Evolutionary conservation across 1,140 invertebrate genomes (phyloP), one percentile per base, ranked within the genome.

Genomic region (Globodera ellingtonae): DNA sequence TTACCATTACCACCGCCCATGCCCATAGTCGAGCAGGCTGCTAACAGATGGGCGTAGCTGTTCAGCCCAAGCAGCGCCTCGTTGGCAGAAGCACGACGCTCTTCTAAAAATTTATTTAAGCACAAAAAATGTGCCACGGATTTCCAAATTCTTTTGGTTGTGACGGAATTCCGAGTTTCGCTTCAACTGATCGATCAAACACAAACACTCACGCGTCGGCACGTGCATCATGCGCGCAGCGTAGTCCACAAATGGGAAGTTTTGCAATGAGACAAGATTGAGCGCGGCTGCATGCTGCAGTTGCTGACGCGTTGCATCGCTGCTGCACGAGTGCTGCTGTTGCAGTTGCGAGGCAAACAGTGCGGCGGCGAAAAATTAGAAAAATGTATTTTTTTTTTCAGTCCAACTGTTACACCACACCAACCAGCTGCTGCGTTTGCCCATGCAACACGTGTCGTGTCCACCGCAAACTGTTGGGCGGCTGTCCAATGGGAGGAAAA

Each of bases 21-120:
- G 9, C 83, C 83, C 79, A 84, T 82, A 48, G 83, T 84, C 10
- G 83, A 84, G 75, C 81, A 84, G 46, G 83, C 84, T n/a, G 84
- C 83, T 69, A 84, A 72, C 52, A 85, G 69, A 47, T 85, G 84
- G 21, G 84, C 84, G 78, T 87, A 85, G 18, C 84, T 78, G 50
- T 86, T 77, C n/a, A 87, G 71, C 13, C 86, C 84, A 44, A 86
- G 69, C 48, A 86, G 75, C 15, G 85, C 85, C 81, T 88, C 87
- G 79, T 89, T 87, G 15, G 87, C 87, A 9, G 80, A 83, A 15
- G 87, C 88, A 69, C 87, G 71, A 7, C 87, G 81, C 81, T 88
- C 87, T 80, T 87, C 86, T 87, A 52, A 79, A 89, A 78, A 76
- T 66, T 47, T 59, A 75, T 9, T 9, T 52, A 13, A 7, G 50